phyloP scores from a whole-genome alignment of 2,113 vertebrate genomes.

The Brevimyrus niger region DNA sequence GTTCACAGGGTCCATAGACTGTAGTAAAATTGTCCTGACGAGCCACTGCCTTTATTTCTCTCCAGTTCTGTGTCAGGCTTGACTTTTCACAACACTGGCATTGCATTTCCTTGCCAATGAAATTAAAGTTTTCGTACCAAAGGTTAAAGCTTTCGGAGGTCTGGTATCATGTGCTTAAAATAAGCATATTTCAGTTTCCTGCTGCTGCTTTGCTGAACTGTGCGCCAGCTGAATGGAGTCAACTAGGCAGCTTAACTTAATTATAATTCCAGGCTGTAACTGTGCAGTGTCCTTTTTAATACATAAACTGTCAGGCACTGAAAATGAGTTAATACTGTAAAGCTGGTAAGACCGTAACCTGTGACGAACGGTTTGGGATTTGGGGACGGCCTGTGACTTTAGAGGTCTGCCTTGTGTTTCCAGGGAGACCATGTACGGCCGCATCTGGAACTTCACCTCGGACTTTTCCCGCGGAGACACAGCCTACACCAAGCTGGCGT shows the following conservation, averaged over 20 bases:
- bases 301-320: neutral
- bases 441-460: conserved; percentile 86
- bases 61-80: neutral
- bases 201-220: neutral
- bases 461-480: conserved; percentile 84
- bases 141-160: neutral
- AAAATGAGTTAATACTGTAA: neutral
- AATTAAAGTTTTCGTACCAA: neutral
- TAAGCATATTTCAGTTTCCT: neutral
- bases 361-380: neutral
- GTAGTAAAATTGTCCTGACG: neutral
- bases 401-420: neutral
- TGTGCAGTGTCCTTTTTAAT: neutral
- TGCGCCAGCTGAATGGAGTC: neutral
- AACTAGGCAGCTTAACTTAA: neutral
- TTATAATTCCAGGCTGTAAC: neutral
- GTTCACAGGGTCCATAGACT: neutral
- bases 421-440: conserved; percentile 87
- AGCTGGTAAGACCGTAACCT: neutral
- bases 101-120: neutral
- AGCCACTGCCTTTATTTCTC: neutral
- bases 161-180: neutral
- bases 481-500: conserved; percentile 80
- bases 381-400: neutral
- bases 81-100: neutral